Evolutionary conservation across 2,888 invertebrate species (phyloP).

Genomic region (Coelopa pilipes): DNA sequence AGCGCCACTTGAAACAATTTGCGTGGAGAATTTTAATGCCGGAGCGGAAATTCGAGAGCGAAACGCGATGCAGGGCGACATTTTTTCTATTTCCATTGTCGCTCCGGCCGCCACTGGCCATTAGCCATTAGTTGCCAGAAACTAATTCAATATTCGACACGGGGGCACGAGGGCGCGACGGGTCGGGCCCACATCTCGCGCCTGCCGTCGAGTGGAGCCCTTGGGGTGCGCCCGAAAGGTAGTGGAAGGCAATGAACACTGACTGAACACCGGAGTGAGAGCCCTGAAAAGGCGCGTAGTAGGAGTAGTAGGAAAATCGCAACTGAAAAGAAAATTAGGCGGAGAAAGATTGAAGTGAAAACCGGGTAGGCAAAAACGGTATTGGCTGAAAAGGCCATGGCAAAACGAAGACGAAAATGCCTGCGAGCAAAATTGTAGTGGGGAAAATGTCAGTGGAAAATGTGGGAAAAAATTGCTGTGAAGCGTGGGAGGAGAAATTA

Average conservation of each 20-base stretch:
- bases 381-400: not conserved
- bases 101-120: not conserved
- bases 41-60: conserved; percentile 21
- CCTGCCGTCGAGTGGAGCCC: no score
- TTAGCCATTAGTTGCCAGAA: conserved; percentile 31
- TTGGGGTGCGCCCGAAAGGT: no score
- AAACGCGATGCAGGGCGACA: conserved; percentile 6
- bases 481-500: not conserved
- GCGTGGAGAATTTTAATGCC: not conserved
- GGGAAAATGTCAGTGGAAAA: no score
- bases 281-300: no score
- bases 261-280: no score
- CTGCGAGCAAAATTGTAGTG: no score
- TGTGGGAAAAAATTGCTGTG: not conserved
- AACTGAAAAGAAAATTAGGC: no score
- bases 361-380: no score
- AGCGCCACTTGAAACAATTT: not conserved
- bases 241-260: no score
- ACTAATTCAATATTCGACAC: conserved; percentile 32
- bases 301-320: no score
- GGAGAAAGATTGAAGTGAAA: no score
- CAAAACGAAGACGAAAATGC: no score
- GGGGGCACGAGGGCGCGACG: conserved; percentile 18
- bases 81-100: not conserved
- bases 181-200: conserved; percentile 3